phyloP scores from a whole-genome alignment of 2,113 vertebrate genomes.

The Tichodroma muraria region DNA sequence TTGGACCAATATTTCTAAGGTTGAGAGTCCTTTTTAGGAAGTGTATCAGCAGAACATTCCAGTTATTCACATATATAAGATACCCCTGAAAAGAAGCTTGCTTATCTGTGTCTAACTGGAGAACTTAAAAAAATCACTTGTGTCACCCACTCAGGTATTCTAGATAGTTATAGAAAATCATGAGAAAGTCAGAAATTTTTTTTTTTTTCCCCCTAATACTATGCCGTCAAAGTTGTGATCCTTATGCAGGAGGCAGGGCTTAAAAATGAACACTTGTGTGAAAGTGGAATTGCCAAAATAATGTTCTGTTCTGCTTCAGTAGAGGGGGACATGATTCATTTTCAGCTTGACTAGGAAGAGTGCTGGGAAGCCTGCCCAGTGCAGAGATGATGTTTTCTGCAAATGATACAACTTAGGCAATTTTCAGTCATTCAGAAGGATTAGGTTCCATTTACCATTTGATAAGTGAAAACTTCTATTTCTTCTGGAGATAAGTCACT shows the following conservation, averaged over 20 bases:
- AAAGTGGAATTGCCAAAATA: neutral
- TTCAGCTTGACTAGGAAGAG: neutral
- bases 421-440: neutral
- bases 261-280: neutral
- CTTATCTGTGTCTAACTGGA: neutral
- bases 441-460: neutral
- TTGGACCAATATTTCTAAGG: neutral
- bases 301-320: neutral
- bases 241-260: neutral
- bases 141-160: neutral
- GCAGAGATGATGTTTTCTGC: neutral
- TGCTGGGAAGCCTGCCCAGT: neutral
- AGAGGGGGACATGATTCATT: neutral
- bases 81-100: neutral
- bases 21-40: neutral
- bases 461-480: neutral
- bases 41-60: neutral
- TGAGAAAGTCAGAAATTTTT: neutral
- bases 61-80: fast-evolving
- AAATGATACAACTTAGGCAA: neutral
- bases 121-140: neutral
- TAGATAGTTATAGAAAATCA: neutral
- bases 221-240: neutral
- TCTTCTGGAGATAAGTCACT: neutral
- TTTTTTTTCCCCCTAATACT: neutral